phyloP scores from a whole-genome alignment of 2,113 vertebrate genomes.

The Notothenia coriiceps region DNA sequence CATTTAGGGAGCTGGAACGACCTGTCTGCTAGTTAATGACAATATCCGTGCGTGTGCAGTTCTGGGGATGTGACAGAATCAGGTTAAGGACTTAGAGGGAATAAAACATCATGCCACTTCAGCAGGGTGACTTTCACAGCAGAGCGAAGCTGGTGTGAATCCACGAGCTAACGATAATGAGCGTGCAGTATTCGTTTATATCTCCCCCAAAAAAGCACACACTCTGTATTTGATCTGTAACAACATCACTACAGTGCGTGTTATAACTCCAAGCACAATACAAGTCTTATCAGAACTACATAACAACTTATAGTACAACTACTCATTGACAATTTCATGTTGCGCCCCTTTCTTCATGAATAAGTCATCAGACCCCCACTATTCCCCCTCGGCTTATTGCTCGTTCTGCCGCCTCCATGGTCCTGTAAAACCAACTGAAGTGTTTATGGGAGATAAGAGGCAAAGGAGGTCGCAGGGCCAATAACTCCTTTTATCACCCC shows the following conservation, averaged over 20 bases:
- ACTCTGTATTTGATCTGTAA: slow-evolving; percentile 13
- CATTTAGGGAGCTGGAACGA: slow-evolving; percentile 51
- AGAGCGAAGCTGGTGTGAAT: slow-evolving; percentile 41
- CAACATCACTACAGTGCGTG: slow-evolving; percentile 10
- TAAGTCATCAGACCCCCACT: slow-evolving; percentile 75
- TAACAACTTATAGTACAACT: slow-evolving; percentile 31
- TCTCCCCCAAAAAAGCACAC: not conserved
- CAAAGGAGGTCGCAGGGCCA: slow-evolving; percentile 76
- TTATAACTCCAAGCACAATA: slow-evolving; percentile 35
- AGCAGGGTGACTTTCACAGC: slow-evolving; percentile 59
- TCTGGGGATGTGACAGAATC: slow-evolving; percentile 73
- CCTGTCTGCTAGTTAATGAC: slow-evolving; percentile 58
- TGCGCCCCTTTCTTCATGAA: slow-evolving; percentile 72
- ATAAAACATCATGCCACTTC: slow-evolving; percentile 65
- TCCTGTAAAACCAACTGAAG: slow-evolving; percentile 81
- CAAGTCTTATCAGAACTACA: slow-evolving; percentile 49
- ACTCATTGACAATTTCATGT: slow-evolving; percentile 73
- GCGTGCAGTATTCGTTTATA: slow-evolving; percentile 7
- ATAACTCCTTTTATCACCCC: slow-evolving; percentile 81
- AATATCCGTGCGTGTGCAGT: slow-evolving; percentile 46
- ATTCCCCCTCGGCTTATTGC: slow-evolving; percentile 71
- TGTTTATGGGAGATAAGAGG: slow-evolving; percentile 85
- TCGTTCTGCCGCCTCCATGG: slow-evolving; percentile 57
- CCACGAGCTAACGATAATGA: slow-evolving; percentile 51
- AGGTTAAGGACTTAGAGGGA: slow-evolving; percentile 72